Evolutionary conservation across 1,140 invertebrate species (phyloP).

Genomic region (Kradibia gibbosae): DNA sequence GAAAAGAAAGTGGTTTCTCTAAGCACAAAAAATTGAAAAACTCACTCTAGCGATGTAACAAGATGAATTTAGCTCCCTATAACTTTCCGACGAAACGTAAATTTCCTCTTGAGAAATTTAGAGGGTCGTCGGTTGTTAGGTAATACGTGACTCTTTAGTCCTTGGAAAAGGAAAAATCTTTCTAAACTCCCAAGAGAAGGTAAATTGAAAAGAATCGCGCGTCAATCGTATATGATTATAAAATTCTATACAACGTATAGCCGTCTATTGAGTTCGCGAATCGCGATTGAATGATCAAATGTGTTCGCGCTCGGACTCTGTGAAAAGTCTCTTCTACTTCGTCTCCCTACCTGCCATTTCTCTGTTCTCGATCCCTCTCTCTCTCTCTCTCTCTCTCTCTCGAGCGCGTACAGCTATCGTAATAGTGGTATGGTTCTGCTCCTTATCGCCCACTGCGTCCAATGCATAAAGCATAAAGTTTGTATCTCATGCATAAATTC

Average conservation of each 20-base stretch:
- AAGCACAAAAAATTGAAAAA: conserved; percentile 4
- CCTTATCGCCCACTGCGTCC: conserved; percentile 59
- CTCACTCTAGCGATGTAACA: neutral
- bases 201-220: conserved; percentile 41
- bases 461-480: conserved; percentile 73
- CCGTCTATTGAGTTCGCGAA: neutral
- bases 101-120: conserved; percentile 29
- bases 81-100: conserved; percentile 20
- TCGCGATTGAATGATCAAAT: conserved; percentile 47
- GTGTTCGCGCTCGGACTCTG: conserved; percentile 38
- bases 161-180: conserved; percentile 5
- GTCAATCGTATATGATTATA: conserved; percentile 43
- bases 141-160: conserved; percentile 22
- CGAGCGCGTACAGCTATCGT: neutral
- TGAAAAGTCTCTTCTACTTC: conserved; percentile 46
- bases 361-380: neutral
- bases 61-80: conserved; percentile 1
- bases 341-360: neutral
- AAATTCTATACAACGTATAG: neutral
- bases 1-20: neutral
- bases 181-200: conserved; percentile 8
- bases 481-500: conserved; percentile 73
- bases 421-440: conserved; percentile 11
- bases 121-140: conserved; percentile 9
- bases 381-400: neutral